Evolutionary conservation across 30 jellyfish, hydroid and myxozoan genomes (phyloP).

Genomic region (Euphysa ruthae): DNA sequence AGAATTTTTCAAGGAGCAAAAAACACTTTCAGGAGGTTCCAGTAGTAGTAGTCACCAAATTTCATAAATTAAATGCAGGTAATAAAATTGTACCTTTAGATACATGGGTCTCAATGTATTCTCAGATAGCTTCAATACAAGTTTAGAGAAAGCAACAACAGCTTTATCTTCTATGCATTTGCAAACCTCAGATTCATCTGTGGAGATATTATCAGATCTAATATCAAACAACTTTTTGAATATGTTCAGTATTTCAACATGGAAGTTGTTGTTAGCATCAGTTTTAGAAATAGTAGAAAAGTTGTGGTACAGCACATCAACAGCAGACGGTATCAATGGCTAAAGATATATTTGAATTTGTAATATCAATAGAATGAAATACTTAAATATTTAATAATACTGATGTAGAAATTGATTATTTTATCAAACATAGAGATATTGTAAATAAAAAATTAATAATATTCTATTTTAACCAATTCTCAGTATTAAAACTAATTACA

Average conservation of each 20-base stretch:
- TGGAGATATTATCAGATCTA: constrained; percentile 4
- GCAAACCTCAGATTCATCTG: not conserved
- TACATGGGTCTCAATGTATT: constrained; percentile 75
- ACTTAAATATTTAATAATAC: too few species aligned
- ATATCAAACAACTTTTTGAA: not conserved
- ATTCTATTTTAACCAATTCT: too few species aligned
- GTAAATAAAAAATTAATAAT: too few species aligned
- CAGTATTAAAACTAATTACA: too few species aligned
- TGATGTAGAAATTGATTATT: too few species aligned
- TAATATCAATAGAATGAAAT: too few species aligned
- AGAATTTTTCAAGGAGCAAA: too few species aligned
- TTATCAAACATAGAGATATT: too few species aligned
- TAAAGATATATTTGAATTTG: too few species aligned
- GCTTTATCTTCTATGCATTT: not conserved
- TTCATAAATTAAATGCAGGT: too few species aligned
- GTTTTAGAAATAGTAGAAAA: constrained; percentile 12
- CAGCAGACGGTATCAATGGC: not conserved
- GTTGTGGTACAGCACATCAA: constrained; percentile 2
- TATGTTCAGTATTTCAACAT: not conserved
- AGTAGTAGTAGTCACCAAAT: too few species aligned
- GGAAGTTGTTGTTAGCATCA: constrained; percentile 11
- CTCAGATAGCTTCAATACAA: constrained; percentile 66
- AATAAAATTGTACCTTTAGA: constrained; percentile 42
- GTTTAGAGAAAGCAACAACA: constrained; percentile 48
- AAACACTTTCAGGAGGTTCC: too few species aligned